Evolutionary conservation across 2,888 invertebrate genomes (phyloP), one percentile per base, ranked within the genome.

Genomic region (Pristionchus fissidentatus): DNA sequence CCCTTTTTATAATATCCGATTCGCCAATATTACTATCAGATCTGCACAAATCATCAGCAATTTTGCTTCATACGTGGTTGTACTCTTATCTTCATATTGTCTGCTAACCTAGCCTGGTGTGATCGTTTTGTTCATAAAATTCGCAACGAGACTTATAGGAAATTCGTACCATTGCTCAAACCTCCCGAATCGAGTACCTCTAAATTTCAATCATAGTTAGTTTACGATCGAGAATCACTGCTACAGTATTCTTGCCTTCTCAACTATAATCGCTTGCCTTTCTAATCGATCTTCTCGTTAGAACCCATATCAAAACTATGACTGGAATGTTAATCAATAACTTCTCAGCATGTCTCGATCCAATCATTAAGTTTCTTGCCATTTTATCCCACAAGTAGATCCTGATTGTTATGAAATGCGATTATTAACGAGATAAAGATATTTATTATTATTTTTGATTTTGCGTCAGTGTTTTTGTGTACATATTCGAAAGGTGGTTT

Each of bases 181-280:
- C 75, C 13, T 29, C 29, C 46, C 49, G 75, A 49, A 77, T 77
- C 75, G 75, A 77, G 75, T 77, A 77, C 49, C 75, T 77, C 75
- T 41, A 29, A 41, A 49, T 19, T 8, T 49, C 49, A 77, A 46
- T 52, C 41, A 49, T 22, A 8, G 5, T 35, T 77, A 13, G 29
- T n/a, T 52, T 49, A 32, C 49, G 75, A 77, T 46, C 75, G 75
- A 46, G 32, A 77, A 77, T 75, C 46, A 46, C n/a, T 19, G 19
- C 49, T 49, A 49, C 49, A 49, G 49, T 49, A 49, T 49, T 49
- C 75, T 77, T 77, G 75, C 75, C 75, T 19, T 2, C 1, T 49
- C 75, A 41, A 70, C 70, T 8, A 41, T 70, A 70, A 66, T 41
- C 70, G 8, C 70, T 70, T 70, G 70, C 70, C 70, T 70, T 70